Base-by-base conservation (phyloP, 2,888 invertebrate genomes). In the Zhuqinia jingwanae region DNA sequence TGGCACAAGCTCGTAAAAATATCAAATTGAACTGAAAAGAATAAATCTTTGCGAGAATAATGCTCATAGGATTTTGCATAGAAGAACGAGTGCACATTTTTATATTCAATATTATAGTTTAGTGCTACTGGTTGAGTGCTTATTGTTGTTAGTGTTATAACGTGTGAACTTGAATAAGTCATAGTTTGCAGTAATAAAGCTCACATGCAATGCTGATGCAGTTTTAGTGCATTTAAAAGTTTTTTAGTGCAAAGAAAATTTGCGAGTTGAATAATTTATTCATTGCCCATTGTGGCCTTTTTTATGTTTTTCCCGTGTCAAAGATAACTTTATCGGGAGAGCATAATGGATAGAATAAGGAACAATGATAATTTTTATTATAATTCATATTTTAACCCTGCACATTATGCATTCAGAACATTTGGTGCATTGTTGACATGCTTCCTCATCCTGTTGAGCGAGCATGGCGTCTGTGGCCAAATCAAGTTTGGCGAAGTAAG, bases 401-500 rank as follows among this genome's bases (percentile, higher is more conserved):
- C 50, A 42, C 20, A 68, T 11, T 15, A 10, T 45, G 3, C 65
- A 25, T 20, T 65, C 65, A 42, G 65, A 42, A 73, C 73, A 73
- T 47, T 73, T 77, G 25, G 77, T 25, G 60, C 15, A 45, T 15
- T 76, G n/a, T 30, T 78, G 20, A 22, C 30, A 13, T 75, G 75
- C 45, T 53, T 75, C 65, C 47, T 70, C 30, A 56, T 70, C 42
- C 22, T 81, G 13, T 20, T 53, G 8, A 25, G 36, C 30, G 65
- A 65, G 13, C 20, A 79, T 63, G 25, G 63, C 20, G 79, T 76
- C 15, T n/a, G 56, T 36, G 86, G 76, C 13, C 86, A 86, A 53
- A 81, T 86, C 13, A 81, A 86, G 56, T 86, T 86, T 50, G 86
- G 86, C 2, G 86, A 86, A 68, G 86, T 86, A 86, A 86, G 86